Evolutionary conservation across 2,797 vertebrate genomes (phyloP).

Genomic region (Diplodus puntazzo): DNA sequence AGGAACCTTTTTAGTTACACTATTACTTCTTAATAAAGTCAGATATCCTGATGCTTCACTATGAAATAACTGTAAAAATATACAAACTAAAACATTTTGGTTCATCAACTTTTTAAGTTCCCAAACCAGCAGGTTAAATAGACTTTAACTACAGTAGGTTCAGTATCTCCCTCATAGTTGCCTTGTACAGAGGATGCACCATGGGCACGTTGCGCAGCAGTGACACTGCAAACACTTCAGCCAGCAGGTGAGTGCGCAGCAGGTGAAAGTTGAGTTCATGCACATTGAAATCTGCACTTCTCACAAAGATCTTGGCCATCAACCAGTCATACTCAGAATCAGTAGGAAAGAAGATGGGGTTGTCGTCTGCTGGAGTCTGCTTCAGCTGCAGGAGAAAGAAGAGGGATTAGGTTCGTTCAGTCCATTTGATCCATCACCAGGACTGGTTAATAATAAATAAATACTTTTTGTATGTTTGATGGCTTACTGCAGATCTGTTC

Average conservation of each 20-base stretch:
- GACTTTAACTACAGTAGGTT: neutral
- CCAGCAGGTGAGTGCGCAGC: constrained; percentile 85
- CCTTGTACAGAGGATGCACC: constrained; percentile 81
- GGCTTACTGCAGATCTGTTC: no score
- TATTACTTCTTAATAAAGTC: neutral
- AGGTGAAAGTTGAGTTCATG: constrained; percentile 74
- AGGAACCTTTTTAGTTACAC: neutral
- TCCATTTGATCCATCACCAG: neutral
- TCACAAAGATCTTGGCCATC: constrained; percentile 76
- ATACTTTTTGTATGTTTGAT: neutral
- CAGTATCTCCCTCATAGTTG: constrained; percentile 21
- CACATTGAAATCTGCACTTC: constrained; percentile 69
- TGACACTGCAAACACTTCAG: constrained; percentile 83
- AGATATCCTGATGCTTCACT: neutral
- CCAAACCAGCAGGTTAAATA: neutral
- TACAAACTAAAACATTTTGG: no score
- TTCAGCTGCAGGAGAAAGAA: constrained; percentile 63
- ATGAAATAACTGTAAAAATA: no score
- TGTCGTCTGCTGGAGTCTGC: constrained; percentile 76
- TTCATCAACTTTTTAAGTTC: no score
- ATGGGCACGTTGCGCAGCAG: constrained; percentile 81
- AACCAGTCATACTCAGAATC: constrained; percentile 78
- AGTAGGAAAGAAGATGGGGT: constrained; percentile 73
- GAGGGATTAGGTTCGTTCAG: neutral
- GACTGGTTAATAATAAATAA: neutral